Conservation (phyloP, 2,113 vertebrate species). For the Pseudorasbora parva region DNA sequence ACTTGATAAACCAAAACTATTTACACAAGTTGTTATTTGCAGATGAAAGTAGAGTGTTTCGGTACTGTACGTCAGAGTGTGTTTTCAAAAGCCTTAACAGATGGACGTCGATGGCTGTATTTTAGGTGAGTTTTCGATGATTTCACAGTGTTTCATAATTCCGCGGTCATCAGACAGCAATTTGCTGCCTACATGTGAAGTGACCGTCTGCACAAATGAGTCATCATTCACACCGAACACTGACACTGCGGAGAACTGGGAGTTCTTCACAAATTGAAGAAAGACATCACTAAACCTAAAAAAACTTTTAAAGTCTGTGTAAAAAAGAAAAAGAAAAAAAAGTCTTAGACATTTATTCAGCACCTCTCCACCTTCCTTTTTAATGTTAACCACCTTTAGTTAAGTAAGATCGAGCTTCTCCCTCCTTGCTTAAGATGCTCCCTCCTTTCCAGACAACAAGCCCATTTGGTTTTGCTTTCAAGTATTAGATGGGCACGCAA, state of each 20-base stretch:
- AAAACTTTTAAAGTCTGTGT: neutral
- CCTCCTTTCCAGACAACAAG: neutral
- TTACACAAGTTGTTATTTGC: neutral
- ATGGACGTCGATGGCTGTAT: neutral
- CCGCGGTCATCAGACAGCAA: conserved; percentile 39
- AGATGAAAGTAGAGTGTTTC: neutral
- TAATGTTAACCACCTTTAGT: neutral
- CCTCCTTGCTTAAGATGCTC: neutral
- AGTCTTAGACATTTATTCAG: neutral
- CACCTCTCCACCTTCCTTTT: neutral
- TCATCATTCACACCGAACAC: conserved; percentile 42
- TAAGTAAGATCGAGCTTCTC: neutral
- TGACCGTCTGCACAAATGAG: conserved; percentile 50
- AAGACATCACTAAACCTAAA: neutral
- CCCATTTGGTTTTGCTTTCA: too few relatives aligned
- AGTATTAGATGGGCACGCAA: neutral
- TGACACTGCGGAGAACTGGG: conserved; percentile 31
- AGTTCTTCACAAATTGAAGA: conserved; percentile 25
- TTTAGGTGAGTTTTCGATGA: neutral
- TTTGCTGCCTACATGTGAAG: conserved; percentile 48
- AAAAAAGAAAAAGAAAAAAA: neutral
- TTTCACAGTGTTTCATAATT: conserved; percentile 36
- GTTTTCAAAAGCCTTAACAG: neutral
- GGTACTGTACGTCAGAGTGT: neutral
- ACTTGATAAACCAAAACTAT: neutral